phyloP scores from a whole-genome alignment of 2,797 vertebrate genomes.

The Kryptolebias ocellatus region DNA sequence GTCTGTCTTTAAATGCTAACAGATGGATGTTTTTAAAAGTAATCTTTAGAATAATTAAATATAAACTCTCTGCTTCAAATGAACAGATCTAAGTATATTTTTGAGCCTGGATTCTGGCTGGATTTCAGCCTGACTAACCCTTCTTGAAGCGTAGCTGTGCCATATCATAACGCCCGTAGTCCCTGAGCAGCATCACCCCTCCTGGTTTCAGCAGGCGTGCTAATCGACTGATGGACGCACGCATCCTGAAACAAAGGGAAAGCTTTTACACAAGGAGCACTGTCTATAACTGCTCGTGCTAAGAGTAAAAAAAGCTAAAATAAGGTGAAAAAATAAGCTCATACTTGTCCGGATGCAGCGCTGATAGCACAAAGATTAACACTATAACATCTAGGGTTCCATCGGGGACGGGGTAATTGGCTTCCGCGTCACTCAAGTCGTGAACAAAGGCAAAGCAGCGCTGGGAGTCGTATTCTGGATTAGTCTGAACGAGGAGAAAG shows the following conservation, averaged over 20 bases:
- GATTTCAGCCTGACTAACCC: constrained; percentile 76
- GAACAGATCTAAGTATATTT: background rate
- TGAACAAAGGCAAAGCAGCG: constrained; percentile 95
- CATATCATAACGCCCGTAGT: constrained; percentile 97
- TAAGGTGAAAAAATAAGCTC: constrained; percentile 30
- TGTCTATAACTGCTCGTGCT: background rate
- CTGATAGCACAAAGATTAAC: constrained; percentile 96
- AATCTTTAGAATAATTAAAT: background rate
- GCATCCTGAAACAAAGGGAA: constrained; percentile 80
- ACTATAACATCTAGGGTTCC: constrained; percentile 90
- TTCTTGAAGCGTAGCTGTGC: constrained; percentile 98
- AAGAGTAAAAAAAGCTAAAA: background rate
- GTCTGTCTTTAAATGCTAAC: too few species aligned
- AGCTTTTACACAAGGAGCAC: constrained; percentile 13
- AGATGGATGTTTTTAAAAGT: background rate
- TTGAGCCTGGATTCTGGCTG: background rate
- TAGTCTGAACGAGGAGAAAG: constrained; percentile 77
- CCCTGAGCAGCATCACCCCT: constrained; percentile 91
- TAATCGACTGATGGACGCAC: constrained; percentile 82
- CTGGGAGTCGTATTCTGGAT: constrained; percentile 86
- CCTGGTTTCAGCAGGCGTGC: constrained; percentile 90
- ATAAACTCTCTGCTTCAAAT: background rate
- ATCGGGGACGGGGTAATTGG: constrained; percentile 86
- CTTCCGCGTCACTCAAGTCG: constrained; percentile 86
- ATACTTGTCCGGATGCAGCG: constrained; percentile 93